A percentile compares a stretch with the other conserved stretches of the same genome.
Conservation (phyloP, 2,888 invertebrate species). For the Andrena flavipes region DNA sequence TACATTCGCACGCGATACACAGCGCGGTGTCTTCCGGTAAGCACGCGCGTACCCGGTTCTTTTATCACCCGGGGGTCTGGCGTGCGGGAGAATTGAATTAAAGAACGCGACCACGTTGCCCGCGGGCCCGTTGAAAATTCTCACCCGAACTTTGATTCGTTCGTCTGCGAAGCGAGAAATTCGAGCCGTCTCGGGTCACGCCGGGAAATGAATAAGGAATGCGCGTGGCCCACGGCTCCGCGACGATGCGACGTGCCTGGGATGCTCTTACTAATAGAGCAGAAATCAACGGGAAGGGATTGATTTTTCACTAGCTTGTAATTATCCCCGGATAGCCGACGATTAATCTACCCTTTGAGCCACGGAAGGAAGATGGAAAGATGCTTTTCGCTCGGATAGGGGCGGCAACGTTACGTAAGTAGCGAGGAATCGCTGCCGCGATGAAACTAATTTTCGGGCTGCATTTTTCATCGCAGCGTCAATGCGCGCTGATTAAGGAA, state of each 20-base stretch:
- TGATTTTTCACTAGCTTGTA: constrained; percentile 23
- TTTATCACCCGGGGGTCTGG: neutral
- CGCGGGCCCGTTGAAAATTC: neutral
- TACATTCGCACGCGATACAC: constrained; percentile 29
- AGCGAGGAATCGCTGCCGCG: neutral
- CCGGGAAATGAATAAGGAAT: neutral
- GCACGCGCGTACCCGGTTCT: neutral
- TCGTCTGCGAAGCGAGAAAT: neutral
- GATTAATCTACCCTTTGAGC: constrained; percentile 20
- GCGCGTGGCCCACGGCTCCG: neutral
- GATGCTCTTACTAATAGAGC: constrained; percentile 26
- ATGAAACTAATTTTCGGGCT: neutral
- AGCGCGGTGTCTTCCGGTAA: constrained; percentile 14
- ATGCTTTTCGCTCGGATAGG: neutral
- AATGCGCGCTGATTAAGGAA: neutral
- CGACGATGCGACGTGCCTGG: neutral
- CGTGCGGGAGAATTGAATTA: neutral
- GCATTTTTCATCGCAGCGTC: neutral
- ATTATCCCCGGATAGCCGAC: constrained; percentile 7
- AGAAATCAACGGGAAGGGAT: constrained; percentile 14
- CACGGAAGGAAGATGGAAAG: neutral
- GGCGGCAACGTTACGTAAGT: neutral
- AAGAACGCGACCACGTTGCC: neutral
- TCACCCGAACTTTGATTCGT: neutral
- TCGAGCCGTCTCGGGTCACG: neutral